phyloP scores from a whole-genome alignment of 2,113 vertebrate genomes.

The Apteryx mantelli region DNA sequence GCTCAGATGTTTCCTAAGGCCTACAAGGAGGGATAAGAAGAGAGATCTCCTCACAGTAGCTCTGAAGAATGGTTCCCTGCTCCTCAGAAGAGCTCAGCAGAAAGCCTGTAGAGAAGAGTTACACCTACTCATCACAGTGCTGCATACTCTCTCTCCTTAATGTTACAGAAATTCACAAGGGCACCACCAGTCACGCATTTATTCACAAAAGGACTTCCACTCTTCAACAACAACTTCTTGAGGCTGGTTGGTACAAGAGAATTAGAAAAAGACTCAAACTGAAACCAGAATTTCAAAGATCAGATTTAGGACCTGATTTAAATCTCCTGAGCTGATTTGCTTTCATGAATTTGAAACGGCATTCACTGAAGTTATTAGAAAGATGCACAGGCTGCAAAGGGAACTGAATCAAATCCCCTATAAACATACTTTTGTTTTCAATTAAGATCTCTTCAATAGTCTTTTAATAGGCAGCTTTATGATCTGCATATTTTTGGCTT shows the following conservation, averaged over 20 bases:
- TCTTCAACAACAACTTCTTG: background rate
- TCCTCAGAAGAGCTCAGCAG: background rate
- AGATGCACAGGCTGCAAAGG: background rate
- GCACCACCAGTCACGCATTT: background rate
- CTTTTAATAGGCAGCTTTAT: background rate
- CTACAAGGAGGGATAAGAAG: background rate
- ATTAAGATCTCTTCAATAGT: background rate
- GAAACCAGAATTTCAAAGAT: background rate
- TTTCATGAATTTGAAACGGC: background rate
- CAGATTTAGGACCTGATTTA: background rate
- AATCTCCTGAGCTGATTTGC: conserved; percentile 5
- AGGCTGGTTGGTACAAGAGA: background rate
- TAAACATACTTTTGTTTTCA: background rate
- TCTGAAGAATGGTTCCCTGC: background rate
- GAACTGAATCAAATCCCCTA: background rate
- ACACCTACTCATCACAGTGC: accelerated
- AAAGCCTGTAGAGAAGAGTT: background rate
- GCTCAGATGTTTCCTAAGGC: background rate
- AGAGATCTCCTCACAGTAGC: background rate
- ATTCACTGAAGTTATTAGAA: background rate
- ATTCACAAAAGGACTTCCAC: background rate
- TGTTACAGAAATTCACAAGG: background rate
- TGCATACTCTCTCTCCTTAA: accelerated
- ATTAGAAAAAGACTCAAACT: background rate
- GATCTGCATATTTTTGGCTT: background rate